Percentiles rank a stretch among this genome's conserved stretches.
Conservation (phyloP, 2,113 vertebrate species). For the Alexandromys fortis region DNA sequence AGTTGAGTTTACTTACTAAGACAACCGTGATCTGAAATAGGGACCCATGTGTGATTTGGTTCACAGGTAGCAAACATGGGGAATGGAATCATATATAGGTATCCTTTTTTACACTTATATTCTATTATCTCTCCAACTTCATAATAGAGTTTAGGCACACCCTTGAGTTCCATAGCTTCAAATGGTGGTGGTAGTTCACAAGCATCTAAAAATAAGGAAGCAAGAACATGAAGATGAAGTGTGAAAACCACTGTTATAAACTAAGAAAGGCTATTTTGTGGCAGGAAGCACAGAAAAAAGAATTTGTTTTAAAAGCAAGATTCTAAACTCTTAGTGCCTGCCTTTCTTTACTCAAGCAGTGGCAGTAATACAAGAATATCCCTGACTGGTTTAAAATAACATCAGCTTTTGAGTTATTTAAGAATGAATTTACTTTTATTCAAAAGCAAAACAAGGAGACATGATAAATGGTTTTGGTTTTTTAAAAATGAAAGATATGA, state of each 20-base stretch:
- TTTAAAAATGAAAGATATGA: not conserved
- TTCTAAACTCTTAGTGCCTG: not conserved
- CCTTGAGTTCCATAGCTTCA: not conserved
- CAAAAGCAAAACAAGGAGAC: not conserved
- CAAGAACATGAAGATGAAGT: not conserved
- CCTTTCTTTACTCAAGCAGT: not conserved
- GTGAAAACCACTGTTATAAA: not conserved
- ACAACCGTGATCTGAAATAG: slow-evolving; percentile 40
- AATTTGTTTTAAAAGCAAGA: not conserved
- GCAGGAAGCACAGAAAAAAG: not conserved
- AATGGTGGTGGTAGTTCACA: slow-evolving; percentile 34
- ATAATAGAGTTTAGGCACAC: not conserved
- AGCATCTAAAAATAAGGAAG: slow-evolving; percentile 28
- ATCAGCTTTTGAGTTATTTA: not conserved
- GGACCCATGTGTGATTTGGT: not conserved
- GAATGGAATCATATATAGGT: accelerated
- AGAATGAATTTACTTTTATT: slow-evolving; percentile 7
- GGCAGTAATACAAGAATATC: not conserved
- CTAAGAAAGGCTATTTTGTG: not conserved
- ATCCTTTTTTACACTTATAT: slow-evolving; percentile 26
- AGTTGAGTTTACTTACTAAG: slow-evolving; percentile 53
- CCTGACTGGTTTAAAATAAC: not conserved
- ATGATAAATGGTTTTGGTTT: not conserved
- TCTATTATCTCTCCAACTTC: not conserved
- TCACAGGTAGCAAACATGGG: slow-evolving; percentile 31